These are phyloP conservation scores for Ictalurus furcatus DNA, from an alignment of 2,113 vertebrate species.

Conservation along the genomic window DNA sequence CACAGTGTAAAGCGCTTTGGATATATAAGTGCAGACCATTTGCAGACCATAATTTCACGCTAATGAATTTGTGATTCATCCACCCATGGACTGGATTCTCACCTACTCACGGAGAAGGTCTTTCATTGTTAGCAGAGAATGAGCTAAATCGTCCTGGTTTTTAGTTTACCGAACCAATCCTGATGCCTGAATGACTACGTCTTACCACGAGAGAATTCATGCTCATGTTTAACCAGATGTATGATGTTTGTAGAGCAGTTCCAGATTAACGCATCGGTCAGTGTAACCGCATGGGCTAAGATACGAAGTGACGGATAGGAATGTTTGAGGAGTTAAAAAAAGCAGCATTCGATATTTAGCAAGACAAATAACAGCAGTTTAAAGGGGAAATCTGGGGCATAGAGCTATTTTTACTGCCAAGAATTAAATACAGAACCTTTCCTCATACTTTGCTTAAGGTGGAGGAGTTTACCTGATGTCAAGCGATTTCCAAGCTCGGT, in stretches of 20 bases:
- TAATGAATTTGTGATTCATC: background rate
- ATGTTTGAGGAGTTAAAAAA: slow-evolving; percentile 35
- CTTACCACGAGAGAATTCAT: background rate
- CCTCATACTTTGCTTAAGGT: slow-evolving; percentile 23
- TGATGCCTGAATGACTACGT: background rate
- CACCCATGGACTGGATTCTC: background rate
- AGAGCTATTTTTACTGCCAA: slow-evolving; percentile 45
- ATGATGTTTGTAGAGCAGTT: slow-evolving; percentile 22
- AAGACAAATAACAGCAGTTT: slow-evolving; percentile 3
- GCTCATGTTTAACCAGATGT: background rate
- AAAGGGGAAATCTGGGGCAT: background rate
- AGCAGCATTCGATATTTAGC: slow-evolving; percentile 18
- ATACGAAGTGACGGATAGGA: background rate
- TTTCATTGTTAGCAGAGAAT: background rate
- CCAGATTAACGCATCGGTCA: background rate
- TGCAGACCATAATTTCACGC: background rate
- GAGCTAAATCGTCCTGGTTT: background rate
- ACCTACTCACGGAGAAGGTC: background rate
- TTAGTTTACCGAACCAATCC: no score
- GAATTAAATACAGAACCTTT: slow-evolving; percentile 33
- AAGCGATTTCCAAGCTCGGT: slow-evolving; percentile 43
- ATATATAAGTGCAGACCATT: no score
- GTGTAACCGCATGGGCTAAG: background rate
- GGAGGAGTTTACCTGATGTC: slow-evolving; percentile 38
- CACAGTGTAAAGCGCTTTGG: no score